These are phyloP conservation scores for Mus spretus DNA, from an alignment of 2,797 vertebrate genomes.

Conservation along the genomic window DNA sequence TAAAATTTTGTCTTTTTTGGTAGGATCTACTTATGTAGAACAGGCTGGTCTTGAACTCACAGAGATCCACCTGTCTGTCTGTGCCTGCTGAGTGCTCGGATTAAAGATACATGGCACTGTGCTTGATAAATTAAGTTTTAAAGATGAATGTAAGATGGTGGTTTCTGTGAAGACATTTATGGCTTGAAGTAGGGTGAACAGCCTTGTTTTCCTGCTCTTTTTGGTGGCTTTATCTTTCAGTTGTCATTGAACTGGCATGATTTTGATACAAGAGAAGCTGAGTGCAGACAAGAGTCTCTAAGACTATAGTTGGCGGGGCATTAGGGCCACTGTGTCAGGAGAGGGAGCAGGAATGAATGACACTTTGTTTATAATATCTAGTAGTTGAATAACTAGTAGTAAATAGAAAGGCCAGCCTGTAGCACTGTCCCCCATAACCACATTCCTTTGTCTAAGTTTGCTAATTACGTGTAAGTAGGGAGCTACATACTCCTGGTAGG, in stretches of 20 bases:
- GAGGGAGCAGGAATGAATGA: not conserved
- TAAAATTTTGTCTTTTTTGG: not conserved
- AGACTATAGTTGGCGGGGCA: not conserved
- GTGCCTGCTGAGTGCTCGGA: not conserved
- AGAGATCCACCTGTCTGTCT: not conserved
- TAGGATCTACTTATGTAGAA: not conserved
- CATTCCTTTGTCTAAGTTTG: not conserved
- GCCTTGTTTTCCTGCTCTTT: constrained; percentile 9
- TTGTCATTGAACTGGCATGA: not conserved
- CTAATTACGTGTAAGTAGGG: not conserved
- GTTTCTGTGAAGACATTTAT: not conserved
- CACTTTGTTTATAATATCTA: not conserved
- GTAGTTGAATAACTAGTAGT: not conserved
- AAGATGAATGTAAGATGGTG: not conserved
- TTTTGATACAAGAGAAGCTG: not conserved
- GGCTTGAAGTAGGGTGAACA: constrained; percentile 33
- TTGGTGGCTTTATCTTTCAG: not conserved
- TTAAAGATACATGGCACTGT: not conserved
- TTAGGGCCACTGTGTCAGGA: not conserved
- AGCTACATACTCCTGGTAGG: not conserved
- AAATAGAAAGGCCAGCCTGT: not conserved
- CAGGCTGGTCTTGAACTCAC: not conserved
- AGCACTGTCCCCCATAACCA: not conserved
- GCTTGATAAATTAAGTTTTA: not conserved
- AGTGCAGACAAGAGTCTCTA: not conserved